Evolutionary conservation across 2,888 invertebrate genomes (phyloP), one percentile per base, ranked within the genome.

Genomic region (Dascillus cervinus): DNA sequence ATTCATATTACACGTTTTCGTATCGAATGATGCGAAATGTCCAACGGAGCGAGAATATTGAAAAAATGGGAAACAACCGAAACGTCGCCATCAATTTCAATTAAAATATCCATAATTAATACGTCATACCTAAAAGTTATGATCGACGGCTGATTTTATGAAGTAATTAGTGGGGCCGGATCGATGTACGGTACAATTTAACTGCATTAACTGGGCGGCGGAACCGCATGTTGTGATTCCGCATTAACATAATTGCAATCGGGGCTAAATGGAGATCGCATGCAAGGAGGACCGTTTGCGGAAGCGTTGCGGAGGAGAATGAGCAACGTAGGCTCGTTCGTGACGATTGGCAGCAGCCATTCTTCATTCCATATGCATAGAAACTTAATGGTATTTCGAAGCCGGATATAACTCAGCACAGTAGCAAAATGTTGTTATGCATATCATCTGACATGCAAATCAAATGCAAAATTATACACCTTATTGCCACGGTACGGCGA

Each of bases 341-440:
- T 39, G 41, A 43, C 46, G 43, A 48, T 46, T 46, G 45, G 46
- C 40, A 46, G 34, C 41, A 39, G 29, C 54, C 52, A 58, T 58
- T 59, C 58, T 60, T 60, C 60, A 62, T 62, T 64, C 58, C 56
- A 58, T 63, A 64, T 64, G 63, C 62, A 64, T 63, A 55, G 62
- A 62, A 64, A 62, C 55, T 60, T 62, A 62, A 62, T 61, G 55
- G 57, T 55, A 59, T 61, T 60, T 60, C 59, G 58, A 59, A 61
- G 50, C 54, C 53, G 50, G 55, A 55, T 57, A 55, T 56, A 58
- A 60, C 57, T 58, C 56, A 41, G 46, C 55, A 54, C 56, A 52
- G 55, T 51, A 55, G 55, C 60, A 61, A 61, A 62, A 63, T 61
- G 57, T 59, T 58, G 52, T 58, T 56, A 60, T 62, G 58, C 59